These are phyloP conservation scores for Galendromus occidentalis DNA, from an alignment of 1,140 invertebrate genomes.

Conservation along the genomic window DNA sequence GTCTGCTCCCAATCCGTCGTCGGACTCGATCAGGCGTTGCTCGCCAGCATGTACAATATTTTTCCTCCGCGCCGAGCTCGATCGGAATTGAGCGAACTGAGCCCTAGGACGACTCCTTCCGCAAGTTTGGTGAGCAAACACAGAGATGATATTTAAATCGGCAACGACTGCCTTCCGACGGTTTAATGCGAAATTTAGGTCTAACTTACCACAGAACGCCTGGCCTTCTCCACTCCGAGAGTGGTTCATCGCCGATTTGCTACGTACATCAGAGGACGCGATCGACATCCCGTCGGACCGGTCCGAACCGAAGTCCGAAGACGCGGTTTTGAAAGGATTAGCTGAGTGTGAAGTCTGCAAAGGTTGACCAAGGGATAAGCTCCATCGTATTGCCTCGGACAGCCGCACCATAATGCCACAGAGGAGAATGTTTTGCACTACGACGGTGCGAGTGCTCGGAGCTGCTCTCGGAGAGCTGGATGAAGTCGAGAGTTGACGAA, in stretches of 20 bases:
- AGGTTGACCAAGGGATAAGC: neutral
- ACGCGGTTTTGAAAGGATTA: neutral
- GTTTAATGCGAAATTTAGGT: neutral
- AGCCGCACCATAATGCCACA: neutral
- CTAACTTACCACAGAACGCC: neutral
- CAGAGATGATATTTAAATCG: too few species aligned
- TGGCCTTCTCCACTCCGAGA: conserved; percentile 1
- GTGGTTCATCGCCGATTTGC: conserved; percentile 8
- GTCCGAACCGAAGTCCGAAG: neutral
- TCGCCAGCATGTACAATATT: too few species aligned
- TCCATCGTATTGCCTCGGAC: neutral
- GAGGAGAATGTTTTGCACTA: neutral
- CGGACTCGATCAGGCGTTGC: too few species aligned
- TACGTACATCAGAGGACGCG: neutral
- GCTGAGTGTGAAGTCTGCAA: conserved; percentile 4
- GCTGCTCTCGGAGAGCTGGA: too few species aligned
- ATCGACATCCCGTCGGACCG: conserved; percentile 4
- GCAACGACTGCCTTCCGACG: too few species aligned
- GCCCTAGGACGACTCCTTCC: too few species aligned
- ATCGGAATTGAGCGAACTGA: too few species aligned
- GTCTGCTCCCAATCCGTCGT: too few species aligned
- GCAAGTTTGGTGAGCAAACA: too few species aligned
- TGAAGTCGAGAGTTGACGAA: too few species aligned
- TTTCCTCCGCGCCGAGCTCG: too few species aligned
- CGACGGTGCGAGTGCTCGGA: too few species aligned